A percentile compares a stretch with the other conserved stretches of the same genome.
These are phyloP conservation scores for Polyodon spathula DNA, from an alignment of 2,113 vertebrate species.

Conservation along the genomic window DNA sequence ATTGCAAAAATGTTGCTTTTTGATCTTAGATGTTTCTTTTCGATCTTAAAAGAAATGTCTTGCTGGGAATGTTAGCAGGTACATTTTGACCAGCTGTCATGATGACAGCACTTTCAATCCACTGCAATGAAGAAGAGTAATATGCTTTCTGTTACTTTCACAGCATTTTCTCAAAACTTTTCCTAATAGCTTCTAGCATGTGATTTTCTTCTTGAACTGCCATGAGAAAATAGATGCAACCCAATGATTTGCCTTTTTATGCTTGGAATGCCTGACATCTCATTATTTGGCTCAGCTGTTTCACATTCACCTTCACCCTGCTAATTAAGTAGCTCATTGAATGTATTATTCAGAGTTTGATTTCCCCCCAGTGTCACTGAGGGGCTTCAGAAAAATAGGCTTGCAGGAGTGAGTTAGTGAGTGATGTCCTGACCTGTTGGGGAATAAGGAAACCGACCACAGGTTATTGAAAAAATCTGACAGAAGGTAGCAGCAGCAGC, in stretches of 20 bases:
- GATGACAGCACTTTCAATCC: too few relatives aligned
- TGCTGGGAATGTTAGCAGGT: too few relatives aligned
- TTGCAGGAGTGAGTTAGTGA: conserved; percentile 13
- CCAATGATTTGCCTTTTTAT: neutral
- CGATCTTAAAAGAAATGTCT: too few relatives aligned
- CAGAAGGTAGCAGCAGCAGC: neutral
- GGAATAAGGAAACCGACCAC: neutral
- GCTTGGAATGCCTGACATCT: conserved; percentile 27
- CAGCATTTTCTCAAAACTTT: too few relatives aligned
- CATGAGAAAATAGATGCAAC: neutral
- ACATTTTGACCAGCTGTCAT: too few relatives aligned
- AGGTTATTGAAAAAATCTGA: neutral
- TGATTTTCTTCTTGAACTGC: neutral
- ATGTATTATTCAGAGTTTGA: conserved; percentile 6
- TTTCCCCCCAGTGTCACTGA: conserved; percentile 14
- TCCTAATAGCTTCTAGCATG: too few relatives aligned
- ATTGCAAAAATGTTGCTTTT: too few relatives aligned
- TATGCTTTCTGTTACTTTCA: too few relatives aligned
- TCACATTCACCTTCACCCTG: conserved; percentile 13
- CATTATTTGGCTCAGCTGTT: conserved; percentile 8
- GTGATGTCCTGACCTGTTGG: conserved; percentile 13
- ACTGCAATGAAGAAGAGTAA: too few relatives aligned
- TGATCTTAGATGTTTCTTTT: too few relatives aligned
- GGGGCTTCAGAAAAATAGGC: conserved; percentile 23
- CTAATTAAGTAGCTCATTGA: conserved; percentile 15